Evolutionary conservation across 2,797 vertebrate species (phyloP).

Genomic region (Sebastes vulpes): DNA sequence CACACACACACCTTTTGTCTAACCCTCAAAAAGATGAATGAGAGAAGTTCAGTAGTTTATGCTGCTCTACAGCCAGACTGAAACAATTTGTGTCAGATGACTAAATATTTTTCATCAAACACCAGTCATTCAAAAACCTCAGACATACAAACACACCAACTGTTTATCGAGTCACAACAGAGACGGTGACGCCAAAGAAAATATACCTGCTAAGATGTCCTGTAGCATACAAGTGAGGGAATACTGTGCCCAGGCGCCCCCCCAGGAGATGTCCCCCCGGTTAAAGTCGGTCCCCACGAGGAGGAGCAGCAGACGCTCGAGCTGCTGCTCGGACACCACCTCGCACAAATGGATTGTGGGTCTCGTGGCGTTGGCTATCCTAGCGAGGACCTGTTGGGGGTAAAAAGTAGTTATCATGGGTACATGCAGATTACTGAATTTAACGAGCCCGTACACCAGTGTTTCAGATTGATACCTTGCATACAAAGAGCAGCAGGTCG

Average conservation of each 20-base stretch:
- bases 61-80: not conserved
- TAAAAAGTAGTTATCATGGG: not conserved
- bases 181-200: not conserved
- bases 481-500: slow-evolving; percentile 97
- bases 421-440: too few species aligned
- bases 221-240: slow-evolving; percentile 99
- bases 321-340: slow-evolving; percentile 95
- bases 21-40: too few species aligned
- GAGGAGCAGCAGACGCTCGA: slow-evolving; percentile 95
- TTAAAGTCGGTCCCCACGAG: slow-evolving; percentile 98
- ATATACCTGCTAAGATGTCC: slow-evolving; percentile 95
- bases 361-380: slow-evolving; percentile 96
- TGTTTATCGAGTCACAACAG: not conserved
- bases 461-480: slow-evolving; percentile 88
- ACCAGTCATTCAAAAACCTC: not conserved
- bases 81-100: not conserved
- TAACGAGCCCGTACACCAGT: rapidly evolving
- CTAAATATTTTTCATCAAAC: not conserved
- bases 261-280: slow-evolving; percentile 98
- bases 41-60: not conserved
- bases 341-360: slow-evolving; percentile 99
- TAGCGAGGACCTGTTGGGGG: slow-evolving; percentile 91
- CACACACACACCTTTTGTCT: too few species aligned
- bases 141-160: not conserved
- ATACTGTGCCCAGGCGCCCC: slow-evolving; percentile 98